Evolutionary conservation across 2,113 vertebrate species (phyloP).

Genomic region (Charadrius vociferus): DNA sequence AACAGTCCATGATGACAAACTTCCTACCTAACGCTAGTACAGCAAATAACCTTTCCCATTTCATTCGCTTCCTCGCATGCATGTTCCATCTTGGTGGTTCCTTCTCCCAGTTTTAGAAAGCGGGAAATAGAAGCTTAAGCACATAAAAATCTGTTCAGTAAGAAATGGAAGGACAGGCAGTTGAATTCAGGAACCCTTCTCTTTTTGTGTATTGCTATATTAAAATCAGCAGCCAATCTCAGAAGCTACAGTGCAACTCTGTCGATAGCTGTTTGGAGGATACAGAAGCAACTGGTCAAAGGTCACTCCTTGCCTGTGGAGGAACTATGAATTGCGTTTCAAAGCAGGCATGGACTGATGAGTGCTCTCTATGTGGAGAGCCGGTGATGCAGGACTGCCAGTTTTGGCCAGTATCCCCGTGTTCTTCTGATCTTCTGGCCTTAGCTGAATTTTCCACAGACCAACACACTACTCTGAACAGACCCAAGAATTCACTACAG

Average conservation of each 20-base stretch:
- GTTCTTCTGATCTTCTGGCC: neutral
- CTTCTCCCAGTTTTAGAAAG: neutral
- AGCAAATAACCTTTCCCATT: neutral
- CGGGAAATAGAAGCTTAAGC: neutral
- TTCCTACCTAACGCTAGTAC: neutral
- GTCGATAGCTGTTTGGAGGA: neutral
- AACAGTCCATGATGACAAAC: neutral
- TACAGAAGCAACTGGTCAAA: neutral
- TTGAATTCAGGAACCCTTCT: neutral
- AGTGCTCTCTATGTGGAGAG: neutral
- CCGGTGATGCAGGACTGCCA: neutral
- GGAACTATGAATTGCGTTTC: neutral
- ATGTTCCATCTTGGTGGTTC: neutral
- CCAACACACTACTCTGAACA: fast-evolving
- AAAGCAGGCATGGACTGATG: neutral
- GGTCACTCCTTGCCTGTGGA: neutral
- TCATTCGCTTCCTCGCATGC: neutral
- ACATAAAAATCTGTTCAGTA: neutral
- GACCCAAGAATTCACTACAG: neutral
- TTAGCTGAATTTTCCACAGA: neutral
- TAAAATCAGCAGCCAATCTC: neutral
- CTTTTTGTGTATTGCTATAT: neutral
- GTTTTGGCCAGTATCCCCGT: neutral
- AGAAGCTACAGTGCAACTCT: neutral
- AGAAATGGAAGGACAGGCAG: neutral